These are phyloP conservation scores for Dyspetes luteomarginatus DNA, from an alignment of 2,888 invertebrate genomes.

Conservation along the genomic window DNA sequence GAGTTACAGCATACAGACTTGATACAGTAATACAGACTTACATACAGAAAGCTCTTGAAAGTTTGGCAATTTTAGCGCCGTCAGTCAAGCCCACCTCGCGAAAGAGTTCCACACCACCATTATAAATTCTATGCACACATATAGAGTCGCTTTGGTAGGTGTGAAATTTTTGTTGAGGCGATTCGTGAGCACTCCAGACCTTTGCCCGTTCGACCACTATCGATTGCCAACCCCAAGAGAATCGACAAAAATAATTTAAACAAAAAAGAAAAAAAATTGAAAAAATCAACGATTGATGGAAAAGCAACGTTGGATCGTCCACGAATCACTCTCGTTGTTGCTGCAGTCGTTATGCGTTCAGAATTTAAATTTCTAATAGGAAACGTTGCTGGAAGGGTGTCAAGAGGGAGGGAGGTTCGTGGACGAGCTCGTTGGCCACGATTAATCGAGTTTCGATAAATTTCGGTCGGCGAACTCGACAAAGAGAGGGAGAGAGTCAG, in stretches of 20 bases:
- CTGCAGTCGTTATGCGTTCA: conserved; percentile 16
- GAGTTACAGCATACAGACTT: too few species aligned
- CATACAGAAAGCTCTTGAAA: conserved; percentile 60
- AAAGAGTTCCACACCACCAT: conserved; percentile 35
- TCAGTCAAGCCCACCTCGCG: conserved; percentile 59
- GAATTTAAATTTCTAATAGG: conserved; percentile 35
- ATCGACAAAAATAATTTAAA: background rate
- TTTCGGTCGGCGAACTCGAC: conserved; percentile 45
- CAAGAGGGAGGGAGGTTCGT: background rate
- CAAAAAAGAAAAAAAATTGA: conserved; percentile 17
- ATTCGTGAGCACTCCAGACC: too few species aligned
- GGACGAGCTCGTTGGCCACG: conserved; percentile 53
- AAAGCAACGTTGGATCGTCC: background rate
- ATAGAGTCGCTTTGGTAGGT: too few species aligned
- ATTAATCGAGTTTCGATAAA: conserved; percentile 66
- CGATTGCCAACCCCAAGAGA: conserved; percentile 21
- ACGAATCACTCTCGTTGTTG: conserved; percentile 21
- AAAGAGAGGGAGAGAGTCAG: conserved; percentile 1
- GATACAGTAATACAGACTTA: too few species aligned
- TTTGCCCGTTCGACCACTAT: conserved; percentile 14
- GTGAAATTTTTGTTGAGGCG: too few species aligned
- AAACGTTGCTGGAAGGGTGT: background rate
- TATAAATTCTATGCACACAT: conserved; percentile 7
- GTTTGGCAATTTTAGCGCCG: conserved; percentile 64
- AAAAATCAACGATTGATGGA: conserved; percentile 20